Evolutionary conservation across 2,888 invertebrate genomes (phyloP), one percentile per base, ranked within the genome.

Genomic region (Leptodirus hochenwartii): DNA sequence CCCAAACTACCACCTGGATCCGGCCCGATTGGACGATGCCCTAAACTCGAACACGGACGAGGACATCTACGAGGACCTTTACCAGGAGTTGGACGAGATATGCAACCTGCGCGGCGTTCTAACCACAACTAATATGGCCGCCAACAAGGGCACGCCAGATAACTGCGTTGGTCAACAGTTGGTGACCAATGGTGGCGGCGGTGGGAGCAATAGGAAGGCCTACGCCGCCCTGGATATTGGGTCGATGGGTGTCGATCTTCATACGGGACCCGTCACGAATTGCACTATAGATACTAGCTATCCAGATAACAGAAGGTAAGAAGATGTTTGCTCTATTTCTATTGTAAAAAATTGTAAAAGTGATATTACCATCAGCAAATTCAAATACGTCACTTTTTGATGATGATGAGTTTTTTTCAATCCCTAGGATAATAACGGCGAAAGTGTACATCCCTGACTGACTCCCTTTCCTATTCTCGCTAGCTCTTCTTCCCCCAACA

Each of bases 1-100:
- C 56, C 85, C 87, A 15, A 87, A 87, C 61, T 87, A 87, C 58
- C 81, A 80, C 49, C 56, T 81, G 62, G 76, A 76, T 50, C 75
- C 79, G 34, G 68, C 74, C 25, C 65, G 75, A 5, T 62, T 82
- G 47, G 78, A 78, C 58, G 77, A 80, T 44, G 78, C 76, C 29
- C 63, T 69, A 45, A 74, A 73, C 51, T 71, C 68, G 41, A 69
- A 71, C 53, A 60, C 61, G 30, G 61, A 61, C 35, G 60, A 62
- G 27, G 60, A 62, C 29, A 52, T 77, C 39, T 78, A 75, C 61
- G 69, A 72, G 45, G 75, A 78, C 45, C 62, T 79, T 33, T 78
- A 76, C 57, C 65, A 67, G 49, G 70, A 71, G 48, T 45, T 61
- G 43, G 59, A 61, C 42, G 56, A 58, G 31, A 69, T 70, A 41